These are phyloP conservation scores for Cyphomyrus plagiostoma DNA, from an alignment of 2,113 vertebrate genomes.

Conservation along the genomic window DNA sequence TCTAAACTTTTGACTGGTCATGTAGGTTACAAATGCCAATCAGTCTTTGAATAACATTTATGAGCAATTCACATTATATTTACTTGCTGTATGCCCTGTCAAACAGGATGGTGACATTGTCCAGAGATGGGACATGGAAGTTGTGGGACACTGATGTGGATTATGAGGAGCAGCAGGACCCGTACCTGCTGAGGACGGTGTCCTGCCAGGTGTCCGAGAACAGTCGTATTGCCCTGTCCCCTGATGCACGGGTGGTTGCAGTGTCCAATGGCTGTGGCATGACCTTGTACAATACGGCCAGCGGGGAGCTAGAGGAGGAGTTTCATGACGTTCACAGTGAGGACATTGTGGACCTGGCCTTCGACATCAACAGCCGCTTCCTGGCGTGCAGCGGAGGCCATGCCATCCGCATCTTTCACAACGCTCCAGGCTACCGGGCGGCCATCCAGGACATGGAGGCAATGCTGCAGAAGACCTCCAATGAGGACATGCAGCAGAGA, in stretches of 20 bases:
- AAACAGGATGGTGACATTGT: slow-evolving; percentile 83
- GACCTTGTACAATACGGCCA: slow-evolving; percentile 63
- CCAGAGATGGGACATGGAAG: slow-evolving; percentile 91
- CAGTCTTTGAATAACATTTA: not conserved
- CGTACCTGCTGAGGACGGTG: slow-evolving; percentile 76
- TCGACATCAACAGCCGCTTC: slow-evolving; percentile 76
- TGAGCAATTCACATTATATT: not conserved
- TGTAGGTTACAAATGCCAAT: not conserved
- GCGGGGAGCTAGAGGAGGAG: slow-evolving; percentile 72
- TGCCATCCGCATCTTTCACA: slow-evolving; percentile 78
- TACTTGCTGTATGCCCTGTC: not conserved
- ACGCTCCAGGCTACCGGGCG: slow-evolving; percentile 73
- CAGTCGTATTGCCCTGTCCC: slow-evolving; percentile 72
- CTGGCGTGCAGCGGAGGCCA: slow-evolving; percentile 79
- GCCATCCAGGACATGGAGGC: slow-evolving; percentile 77
- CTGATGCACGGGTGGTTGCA: slow-evolving; percentile 71
- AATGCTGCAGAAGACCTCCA: slow-evolving; percentile 75
- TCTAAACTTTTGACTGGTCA: not conserved
- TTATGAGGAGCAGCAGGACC: slow-evolving; percentile 93
- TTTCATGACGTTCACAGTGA: slow-evolving; percentile 64
- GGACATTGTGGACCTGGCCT: slow-evolving; percentile 66
- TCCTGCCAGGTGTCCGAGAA: slow-evolving; percentile 57
- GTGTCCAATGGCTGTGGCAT: slow-evolving; percentile 65
- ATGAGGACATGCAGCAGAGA: slow-evolving; percentile 72
- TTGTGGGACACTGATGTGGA: slow-evolving; percentile 92